Percentiles rank a stretch among this genome's conserved stretches.
These are phyloP conservation scores for Papilio machaon DNA, from an alignment of 1,140 invertebrate species.

Conservation along the genomic window DNA sequence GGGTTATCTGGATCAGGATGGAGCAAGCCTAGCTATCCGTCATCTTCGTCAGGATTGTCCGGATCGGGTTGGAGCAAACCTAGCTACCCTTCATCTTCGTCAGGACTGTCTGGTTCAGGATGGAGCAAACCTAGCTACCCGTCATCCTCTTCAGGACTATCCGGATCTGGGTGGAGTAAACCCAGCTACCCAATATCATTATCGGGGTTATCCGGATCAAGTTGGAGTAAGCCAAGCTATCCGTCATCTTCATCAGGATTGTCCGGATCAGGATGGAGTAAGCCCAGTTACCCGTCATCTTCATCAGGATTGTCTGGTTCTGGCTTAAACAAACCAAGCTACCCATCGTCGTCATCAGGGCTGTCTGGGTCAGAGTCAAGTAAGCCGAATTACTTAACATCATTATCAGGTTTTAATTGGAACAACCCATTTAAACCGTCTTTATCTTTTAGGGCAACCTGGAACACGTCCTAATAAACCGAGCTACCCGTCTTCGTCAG, in stretches of 20 bases:
- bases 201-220: constrained; percentile 27
- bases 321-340: constrained; percentile 10
- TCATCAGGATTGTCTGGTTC: constrained; percentile 29
- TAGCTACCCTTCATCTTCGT: constrained; percentile 41
- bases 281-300: constrained; percentile 23
- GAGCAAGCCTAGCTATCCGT: constrained; percentile 35
- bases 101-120: constrained; percentile 40
- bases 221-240: constrained; percentile 26
- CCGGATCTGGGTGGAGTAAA: constrained; percentile 41
- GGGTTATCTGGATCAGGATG: constrained; percentile 49
- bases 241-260: constrained; percentile 35
- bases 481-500: constrained; percentile 51
- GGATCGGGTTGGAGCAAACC: constrained; percentile 26
- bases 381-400: not conserved
- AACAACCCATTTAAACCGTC: constrained; percentile 47
- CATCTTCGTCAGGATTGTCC: constrained; percentile 24
- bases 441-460: constrained; percentile 42
- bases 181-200: constrained; percentile 44
- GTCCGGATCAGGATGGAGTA: not conserved
- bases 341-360: constrained; percentile 35
- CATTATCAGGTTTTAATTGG: constrained; percentile 43
- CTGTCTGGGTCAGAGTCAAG: constrained; percentile 40
- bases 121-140: constrained; percentile 31
- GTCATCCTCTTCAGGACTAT: constrained; percentile 46
- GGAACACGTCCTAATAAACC: constrained; percentile 41